Conservation (phyloP, 2,797 vertebrate genomes). For the Pantherophis alleghaniensis region DNA sequence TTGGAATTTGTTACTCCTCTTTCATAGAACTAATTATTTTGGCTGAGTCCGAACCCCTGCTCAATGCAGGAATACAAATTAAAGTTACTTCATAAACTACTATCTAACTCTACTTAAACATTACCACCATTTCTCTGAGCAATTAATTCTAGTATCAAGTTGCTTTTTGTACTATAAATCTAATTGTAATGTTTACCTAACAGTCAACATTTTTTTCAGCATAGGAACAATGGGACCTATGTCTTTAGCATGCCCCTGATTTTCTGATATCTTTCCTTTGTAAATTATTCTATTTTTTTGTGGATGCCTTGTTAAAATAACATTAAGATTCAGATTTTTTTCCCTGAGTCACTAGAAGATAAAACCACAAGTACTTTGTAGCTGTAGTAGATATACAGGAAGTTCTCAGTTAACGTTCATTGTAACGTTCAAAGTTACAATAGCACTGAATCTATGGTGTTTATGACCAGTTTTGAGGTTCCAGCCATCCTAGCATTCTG, state of each 20-base stretch:
- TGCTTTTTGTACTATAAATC: background rate
- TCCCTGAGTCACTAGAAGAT: too few species aligned
- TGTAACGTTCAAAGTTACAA: too few species aligned
- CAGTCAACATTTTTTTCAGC: background rate
- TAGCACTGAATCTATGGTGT: too few species aligned
- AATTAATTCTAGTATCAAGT: background rate
- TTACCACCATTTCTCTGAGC: background rate
- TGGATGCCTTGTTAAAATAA: background rate
- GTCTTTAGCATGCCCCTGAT: background rate
- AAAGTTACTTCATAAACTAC: background rate
- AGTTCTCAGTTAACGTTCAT: too few species aligned
- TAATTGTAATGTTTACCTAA: background rate
- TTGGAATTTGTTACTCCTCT: background rate
- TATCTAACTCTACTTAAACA: background rate
- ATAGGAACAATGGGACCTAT: background rate
- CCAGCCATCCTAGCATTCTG: too few species aligned
- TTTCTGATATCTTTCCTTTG: background rate
- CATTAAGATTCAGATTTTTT: background rate
- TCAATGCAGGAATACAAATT: background rate
- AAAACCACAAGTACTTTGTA: too few species aligned
- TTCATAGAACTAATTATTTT: background rate
- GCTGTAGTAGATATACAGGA: too few species aligned
- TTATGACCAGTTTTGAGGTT: too few species aligned
- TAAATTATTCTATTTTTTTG: background rate
- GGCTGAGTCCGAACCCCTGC: background rate